Percentiles rank a stretch among this genome's conserved stretches.
phyloP scores from a whole-genome alignment of 2,113 vertebrate genomes.

The Austrofundulus limnaeus region DNA sequence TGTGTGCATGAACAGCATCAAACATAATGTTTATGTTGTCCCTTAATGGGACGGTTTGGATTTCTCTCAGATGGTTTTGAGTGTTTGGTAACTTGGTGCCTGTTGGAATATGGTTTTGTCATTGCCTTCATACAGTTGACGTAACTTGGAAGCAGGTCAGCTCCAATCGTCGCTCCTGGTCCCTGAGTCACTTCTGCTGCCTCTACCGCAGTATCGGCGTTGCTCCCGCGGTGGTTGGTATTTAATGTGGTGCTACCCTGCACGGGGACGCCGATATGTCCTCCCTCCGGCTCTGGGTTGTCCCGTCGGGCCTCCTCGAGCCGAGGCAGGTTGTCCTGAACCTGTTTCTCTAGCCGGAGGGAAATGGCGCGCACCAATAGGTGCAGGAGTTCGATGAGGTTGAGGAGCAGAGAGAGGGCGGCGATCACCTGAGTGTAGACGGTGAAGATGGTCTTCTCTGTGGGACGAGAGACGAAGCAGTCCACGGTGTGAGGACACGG shows the following conservation, averaged over 20 bases:
- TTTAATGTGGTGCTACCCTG: slow-evolving; percentile 7
- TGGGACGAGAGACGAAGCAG: slow-evolving; percentile 94
- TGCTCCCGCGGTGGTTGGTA: slow-evolving; percentile 52
- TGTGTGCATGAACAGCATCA: slow-evolving; percentile 37
- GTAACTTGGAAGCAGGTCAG: slow-evolving; percentile 70
- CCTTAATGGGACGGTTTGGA: slow-evolving; percentile 43
- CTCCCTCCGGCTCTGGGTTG: neutral
- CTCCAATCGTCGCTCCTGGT: slow-evolving; percentile 1
- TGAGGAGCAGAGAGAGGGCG: slow-evolving; percentile 86
- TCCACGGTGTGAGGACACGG: slow-evolving; percentile 92
- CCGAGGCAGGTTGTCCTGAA: neutral
- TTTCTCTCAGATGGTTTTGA: slow-evolving; percentile 32
- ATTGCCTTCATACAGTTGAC: slow-evolving; percentile 62
- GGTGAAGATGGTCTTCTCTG: slow-evolving; percentile 95
- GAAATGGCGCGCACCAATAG: slow-evolving; percentile 79
- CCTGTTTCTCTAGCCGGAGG: slow-evolving; percentile 59
- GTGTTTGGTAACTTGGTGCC: slow-evolving; percentile 48
- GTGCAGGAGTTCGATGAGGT: slow-evolving; percentile 86
- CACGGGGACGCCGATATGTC: slow-evolving; percentile 16
- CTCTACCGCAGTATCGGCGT: slow-evolving; percentile 25
- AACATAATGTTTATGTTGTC: slow-evolving; percentile 71
- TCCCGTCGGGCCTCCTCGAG: neutral
- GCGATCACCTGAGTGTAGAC: slow-evolving; percentile 92
- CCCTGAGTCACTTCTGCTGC: slow-evolving; percentile 44
- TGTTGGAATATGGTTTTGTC: slow-evolving; percentile 30